Conservation (phyloP, 2,888 invertebrate genomes). For the Parnassius mnemosyne region DNA sequence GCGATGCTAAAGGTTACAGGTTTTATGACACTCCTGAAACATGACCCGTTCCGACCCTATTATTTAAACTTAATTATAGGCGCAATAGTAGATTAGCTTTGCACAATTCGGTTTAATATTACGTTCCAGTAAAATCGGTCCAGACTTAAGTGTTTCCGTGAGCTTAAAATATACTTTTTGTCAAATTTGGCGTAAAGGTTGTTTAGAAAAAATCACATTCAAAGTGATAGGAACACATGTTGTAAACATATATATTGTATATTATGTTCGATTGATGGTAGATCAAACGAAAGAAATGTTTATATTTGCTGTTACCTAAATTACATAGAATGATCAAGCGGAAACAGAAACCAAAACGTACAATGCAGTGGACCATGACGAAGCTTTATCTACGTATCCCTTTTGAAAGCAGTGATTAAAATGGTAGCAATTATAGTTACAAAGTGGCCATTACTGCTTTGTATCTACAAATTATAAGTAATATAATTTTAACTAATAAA, state of each 20-base stretch:
- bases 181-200: no score
- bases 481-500: slow-evolving; percentile 40
- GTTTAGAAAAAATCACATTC: no score
- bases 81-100: background rate
- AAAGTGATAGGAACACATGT: no score
- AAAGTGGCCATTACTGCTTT: slow-evolving; percentile 38
- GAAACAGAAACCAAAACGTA: slow-evolving; percentile 40
- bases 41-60: slow-evolving; percentile 28
- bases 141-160: no score
- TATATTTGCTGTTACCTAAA: slow-evolving; percentile 34
- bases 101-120: background rate
- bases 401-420: slow-evolving; percentile 33
- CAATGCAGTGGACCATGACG: slow-evolving; percentile 35
- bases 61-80: slow-evolving; percentile 5
- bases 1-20: slow-evolving; percentile 50
- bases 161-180: no score
- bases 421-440: slow-evolving; percentile 33
- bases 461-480: slow-evolving; percentile 35
- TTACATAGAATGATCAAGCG: slow-evolving; percentile 48
- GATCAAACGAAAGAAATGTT: slow-evolving; percentile 31
- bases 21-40: slow-evolving; percentile 35
- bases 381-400: slow-evolving; percentile 37
- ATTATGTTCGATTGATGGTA: background rate
- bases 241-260: no score
- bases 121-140: no score